Evolutionary conservation across 2,888 invertebrate species (phyloP).

Genomic region (Pterostichus madidus): DNA sequence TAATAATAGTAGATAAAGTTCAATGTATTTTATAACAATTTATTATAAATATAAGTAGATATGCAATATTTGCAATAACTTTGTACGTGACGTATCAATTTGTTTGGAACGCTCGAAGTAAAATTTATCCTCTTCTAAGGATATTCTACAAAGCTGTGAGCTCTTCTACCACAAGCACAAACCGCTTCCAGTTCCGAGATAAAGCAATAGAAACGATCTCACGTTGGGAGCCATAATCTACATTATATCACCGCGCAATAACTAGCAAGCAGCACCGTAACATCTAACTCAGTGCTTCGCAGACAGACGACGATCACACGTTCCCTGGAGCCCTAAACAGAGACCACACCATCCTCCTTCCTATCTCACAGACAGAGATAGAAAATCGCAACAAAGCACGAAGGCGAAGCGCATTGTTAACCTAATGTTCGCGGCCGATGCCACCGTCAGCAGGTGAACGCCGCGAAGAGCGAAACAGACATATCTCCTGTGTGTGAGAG

Average conservation of each 20-base stretch:
- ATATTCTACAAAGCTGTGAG: neutral
- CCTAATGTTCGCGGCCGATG: slow-evolving; percentile 63
- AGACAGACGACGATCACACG: slow-evolving; percentile 26
- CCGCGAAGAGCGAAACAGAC: slow-evolving; percentile 40
- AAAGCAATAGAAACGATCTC: slow-evolving; percentile 36
- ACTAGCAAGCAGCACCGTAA: slow-evolving; percentile 27
- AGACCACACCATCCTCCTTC: neutral
- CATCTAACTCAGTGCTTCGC: slow-evolving; percentile 28
- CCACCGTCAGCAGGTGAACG: slow-evolving; percentile 63
- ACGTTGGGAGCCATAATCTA: slow-evolving; percentile 24
- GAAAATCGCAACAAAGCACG: slow-evolving; percentile 15
- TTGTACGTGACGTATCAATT: slow-evolving; percentile 45
- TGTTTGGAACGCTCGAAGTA: slow-evolving; percentile 19
- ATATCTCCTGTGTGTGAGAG: slow-evolving; percentile 1
- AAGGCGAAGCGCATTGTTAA: slow-evolving; percentile 58
- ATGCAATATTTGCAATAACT: slow-evolving; percentile 44
- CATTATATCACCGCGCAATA: slow-evolving; percentile 43
- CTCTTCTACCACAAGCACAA: slow-evolving; percentile 1
- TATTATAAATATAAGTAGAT: slow-evolving; percentile 1
- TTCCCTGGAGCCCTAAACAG: slow-evolving; percentile 22
- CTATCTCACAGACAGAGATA: neutral
- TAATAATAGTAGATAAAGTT: too few relatives aligned
- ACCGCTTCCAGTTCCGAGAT: slow-evolving; percentile 41
- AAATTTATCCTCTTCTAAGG: slow-evolving; percentile 13
- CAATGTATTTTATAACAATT: too few relatives aligned